Evolutionary conservation across 2,888 invertebrate species (phyloP), one percentile per base, ranked within the genome.

Genomic region (Hofmannophila pseudospretella): DNA sequence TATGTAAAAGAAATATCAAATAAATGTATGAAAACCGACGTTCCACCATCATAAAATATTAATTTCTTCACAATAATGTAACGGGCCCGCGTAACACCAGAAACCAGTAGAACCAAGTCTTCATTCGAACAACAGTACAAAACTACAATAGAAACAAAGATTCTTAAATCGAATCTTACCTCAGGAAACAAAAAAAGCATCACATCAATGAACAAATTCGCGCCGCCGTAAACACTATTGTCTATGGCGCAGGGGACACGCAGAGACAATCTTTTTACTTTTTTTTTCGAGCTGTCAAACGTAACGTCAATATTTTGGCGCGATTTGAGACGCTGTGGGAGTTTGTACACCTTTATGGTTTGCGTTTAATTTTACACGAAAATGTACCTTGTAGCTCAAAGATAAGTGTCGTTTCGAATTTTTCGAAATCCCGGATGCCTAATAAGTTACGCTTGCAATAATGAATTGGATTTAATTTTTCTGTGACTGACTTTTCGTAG

Each of bases 291-390:
- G 38, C 73, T 75, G 75, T 75, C 76, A 76, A 72, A 71, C 49
- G 52, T 67, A 59, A 74, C 72, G 68, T 75, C 74, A 76, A 75
- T 76, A 76, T 76, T 76, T 74, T 72, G 68, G 82, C 82, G 79
- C 78, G 78, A 84, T 85, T 85, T 54, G 84, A 45, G 54, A 70
- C 84, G 82, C 85, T 56, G 79, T 72, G 55, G 78, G 81, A 45
- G 63, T 33, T 31, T 25, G 10, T 32, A 29, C 11, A 14, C 20
- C 36, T 8, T 23, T 1, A 5, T 28, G 7, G 2, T n/a, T 23
- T 42, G n/a, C 13, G 7, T 4, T 11, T 23, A 12, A 23, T 4
- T 38, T 40, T 33, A 34, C 19, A 11, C 1, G 44, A 51, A n/a
- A 49, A 32, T 30, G 33, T 22, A n/a, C 37, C 39, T 43, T 54